A percentile compares a stretch with the other conserved stretches of the same genome.
These are phyloP conservation scores for Bombus sylvicola DNA, from an alignment of 1,140 invertebrate species.

Conservation along the genomic window DNA sequence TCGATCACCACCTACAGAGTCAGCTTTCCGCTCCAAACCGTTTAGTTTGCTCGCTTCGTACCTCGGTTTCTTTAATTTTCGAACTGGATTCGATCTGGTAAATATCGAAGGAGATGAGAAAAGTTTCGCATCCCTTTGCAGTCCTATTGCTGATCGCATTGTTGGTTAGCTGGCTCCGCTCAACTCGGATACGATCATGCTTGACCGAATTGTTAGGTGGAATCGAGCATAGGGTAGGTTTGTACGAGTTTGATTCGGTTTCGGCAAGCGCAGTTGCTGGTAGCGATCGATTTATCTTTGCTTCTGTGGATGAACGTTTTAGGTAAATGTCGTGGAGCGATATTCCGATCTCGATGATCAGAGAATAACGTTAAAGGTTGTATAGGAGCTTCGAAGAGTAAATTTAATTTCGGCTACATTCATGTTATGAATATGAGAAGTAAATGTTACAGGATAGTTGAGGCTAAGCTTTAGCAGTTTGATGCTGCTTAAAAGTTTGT, in stretches of 20 bases:
- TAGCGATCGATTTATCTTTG: not conserved
- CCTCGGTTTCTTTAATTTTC: constrained; percentile 75
- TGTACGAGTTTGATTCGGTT: not conserved
- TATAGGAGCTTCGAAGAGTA: not conserved
- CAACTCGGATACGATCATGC: not conserved
- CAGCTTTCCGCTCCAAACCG: constrained; percentile 39
- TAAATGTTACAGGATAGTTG: too few species aligned
- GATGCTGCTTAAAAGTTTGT: too few species aligned
- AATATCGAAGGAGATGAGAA: constrained; percentile 71
- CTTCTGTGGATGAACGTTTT: not conserved
- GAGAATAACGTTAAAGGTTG: not conserved
- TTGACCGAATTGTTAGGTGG: not conserved
- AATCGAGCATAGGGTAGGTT: not conserved
- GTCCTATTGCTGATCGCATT: not conserved
- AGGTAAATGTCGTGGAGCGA: not conserved
- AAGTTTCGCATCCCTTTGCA: constrained; percentile 47
- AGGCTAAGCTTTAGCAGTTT: too few species aligned
- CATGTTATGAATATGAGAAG: too few species aligned
- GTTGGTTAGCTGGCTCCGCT: too few species aligned
- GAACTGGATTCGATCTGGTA: constrained; percentile 74
- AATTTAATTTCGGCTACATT: not conserved
- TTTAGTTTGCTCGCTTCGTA: constrained; percentile 60
- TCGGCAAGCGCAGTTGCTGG: not conserved
- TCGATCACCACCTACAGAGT: constrained; percentile 40
- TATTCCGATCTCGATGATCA: not conserved